Base-by-base conservation (phyloP, 2,888 invertebrate species). In the Ypsolopha sequella region DNA sequence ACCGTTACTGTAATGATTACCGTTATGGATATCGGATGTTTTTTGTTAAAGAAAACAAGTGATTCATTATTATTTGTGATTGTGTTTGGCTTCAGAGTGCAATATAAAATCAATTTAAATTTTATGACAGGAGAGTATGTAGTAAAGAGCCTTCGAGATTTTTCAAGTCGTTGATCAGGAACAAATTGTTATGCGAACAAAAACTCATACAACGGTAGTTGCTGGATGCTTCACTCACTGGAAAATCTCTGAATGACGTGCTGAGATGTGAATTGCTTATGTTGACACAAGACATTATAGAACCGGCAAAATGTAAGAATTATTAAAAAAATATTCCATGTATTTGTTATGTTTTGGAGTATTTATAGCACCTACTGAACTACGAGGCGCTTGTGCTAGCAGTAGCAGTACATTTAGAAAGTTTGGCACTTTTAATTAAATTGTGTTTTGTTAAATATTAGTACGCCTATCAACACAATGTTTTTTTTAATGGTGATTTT, bases 111-210 rank as follows among this genome's bases (percentile, higher is more conserved):
- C 55, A 64, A 74, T 82, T 82, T 73, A 71, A 79, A 84, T 81
- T 84, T 80, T 81, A 84, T 78, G 76, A 73, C 70, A 74, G 73
- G 58, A 60, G 61, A 77, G 80, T 71, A 82, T 82, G 76, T 70
- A 66, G 64, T 66, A 61, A 66, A 61, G 67, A 68, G 63, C 63
- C 56, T 63, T 58, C 63, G 61, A 65, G 72, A 80, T 82, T 66
- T 79, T 70, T 64, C 56, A 48, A 61, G 70, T 63, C 60, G 80
- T 73, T 75, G 66, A 82, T 78, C 84, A 86, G 85, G 84, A 86
- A 86, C 80, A 73, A 70, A 78, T 76, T 79, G 76, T 71, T 73
- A 71, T 69, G 68, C 64, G 61, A 56, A 62, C 64, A 70, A 71
- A 80, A 80, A 76, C 64, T 65, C 61, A 58, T 61, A 60, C 62